These are phyloP conservation scores for Latrodectus hesperus DNA, from an alignment of 2,888 invertebrate genomes.

Conservation along the genomic window DNA sequence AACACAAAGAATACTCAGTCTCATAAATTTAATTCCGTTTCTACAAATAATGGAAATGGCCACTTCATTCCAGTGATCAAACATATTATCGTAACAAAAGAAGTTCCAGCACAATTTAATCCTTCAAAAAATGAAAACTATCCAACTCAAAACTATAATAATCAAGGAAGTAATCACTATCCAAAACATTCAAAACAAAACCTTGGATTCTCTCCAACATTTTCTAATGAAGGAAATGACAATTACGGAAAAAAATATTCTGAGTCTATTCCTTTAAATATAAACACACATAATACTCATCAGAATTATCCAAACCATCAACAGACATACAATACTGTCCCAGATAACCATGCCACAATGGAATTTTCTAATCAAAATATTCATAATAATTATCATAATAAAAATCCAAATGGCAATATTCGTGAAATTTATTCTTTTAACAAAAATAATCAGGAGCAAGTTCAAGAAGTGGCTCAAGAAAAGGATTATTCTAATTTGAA, in stretches of 20 bases:
- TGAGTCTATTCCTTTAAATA: background rate
- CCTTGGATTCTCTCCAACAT: background rate
- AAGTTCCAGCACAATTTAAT: background rate
- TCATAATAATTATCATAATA: slow-evolving; percentile 2
- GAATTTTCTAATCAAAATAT: background rate
- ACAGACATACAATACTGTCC: background rate
- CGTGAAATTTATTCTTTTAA: no score
- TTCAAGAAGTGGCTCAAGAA: background rate
- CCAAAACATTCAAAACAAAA: background rate
- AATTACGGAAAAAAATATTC: background rate
- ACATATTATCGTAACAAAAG: slow-evolving; percentile 30
- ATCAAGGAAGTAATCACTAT: slow-evolving; percentile 2
- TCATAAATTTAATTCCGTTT: background rate
- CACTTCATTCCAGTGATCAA: slow-evolving; percentile 37
- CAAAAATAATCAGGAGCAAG: no score
- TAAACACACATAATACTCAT: background rate
- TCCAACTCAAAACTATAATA: background rate
- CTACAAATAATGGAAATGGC: slow-evolving; percentile 7
- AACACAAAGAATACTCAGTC: background rate
- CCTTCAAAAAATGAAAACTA: background rate
- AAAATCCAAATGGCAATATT: background rate
- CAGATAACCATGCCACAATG: background rate
- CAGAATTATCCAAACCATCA: background rate
- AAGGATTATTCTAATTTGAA: background rate
- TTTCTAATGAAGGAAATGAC: background rate